phyloP scores from a whole-genome alignment of 2,797 vertebrate species.

The Cossypha polioptera region DNA sequence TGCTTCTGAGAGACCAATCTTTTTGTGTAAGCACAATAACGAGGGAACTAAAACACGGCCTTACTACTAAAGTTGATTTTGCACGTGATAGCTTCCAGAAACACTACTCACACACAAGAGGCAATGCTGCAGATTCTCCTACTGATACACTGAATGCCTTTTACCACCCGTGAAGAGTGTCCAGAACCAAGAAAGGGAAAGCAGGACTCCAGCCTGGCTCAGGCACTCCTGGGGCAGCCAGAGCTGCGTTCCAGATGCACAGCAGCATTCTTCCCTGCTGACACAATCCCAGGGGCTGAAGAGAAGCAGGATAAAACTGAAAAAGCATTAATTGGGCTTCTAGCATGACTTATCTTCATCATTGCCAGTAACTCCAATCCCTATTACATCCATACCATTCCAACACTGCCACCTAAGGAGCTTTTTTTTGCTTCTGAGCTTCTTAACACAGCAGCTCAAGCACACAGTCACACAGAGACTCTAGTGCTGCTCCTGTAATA shows the following conservation, averaged over 20 bases:
- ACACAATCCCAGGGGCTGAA: background rate
- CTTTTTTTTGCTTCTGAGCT: background rate
- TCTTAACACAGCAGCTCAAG: background rate
- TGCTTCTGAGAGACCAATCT: background rate
- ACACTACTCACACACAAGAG: background rate
- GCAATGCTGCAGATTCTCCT: background rate
- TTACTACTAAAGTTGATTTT: background rate
- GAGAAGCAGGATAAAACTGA: background rate
- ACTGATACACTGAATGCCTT: background rate
- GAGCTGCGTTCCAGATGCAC: background rate
- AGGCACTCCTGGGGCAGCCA: fast-evolving
- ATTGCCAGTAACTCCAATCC: background rate
- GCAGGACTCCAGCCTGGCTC: background rate
- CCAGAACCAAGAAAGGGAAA: constrained; percentile 20
- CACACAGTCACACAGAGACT: background rate
- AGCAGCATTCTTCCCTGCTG: background rate
- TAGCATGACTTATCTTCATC: background rate
- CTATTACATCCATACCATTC: background rate
- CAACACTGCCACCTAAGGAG: constrained; percentile 34
- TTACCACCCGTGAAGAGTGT: background rate
- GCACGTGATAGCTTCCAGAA: background rate
- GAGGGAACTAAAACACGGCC: background rate
- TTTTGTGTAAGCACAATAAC: background rate
- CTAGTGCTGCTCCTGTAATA: background rate
- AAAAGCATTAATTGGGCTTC: background rate